Evolutionary conservation across 2,888 invertebrate genomes (phyloP).

Genomic region (Folsomia candida): DNA sequence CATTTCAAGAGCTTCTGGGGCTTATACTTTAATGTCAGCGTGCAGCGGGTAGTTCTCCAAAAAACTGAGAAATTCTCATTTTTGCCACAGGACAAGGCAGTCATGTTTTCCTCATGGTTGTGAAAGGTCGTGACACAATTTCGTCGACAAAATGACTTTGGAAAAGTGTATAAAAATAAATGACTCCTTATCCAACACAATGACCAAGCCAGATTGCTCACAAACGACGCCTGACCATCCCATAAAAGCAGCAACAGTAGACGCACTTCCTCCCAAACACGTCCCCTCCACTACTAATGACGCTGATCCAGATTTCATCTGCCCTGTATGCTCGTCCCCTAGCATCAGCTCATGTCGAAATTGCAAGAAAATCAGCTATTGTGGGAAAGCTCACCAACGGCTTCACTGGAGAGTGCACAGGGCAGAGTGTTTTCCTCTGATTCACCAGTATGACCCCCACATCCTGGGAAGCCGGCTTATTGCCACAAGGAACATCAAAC

Average conservation of each 20-base stretch:
- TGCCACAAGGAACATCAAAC: constrained; percentile 37
- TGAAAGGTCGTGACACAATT: too few relatives aligned
- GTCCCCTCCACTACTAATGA: constrained; percentile 4
- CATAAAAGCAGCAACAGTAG: not conserved
- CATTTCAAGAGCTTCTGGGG: too few relatives aligned
- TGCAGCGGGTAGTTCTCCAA: too few relatives aligned
- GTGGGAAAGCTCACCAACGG: constrained; percentile 40
- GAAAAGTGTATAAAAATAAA: too few relatives aligned
- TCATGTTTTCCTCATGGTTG: too few relatives aligned
- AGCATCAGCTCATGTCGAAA: constrained; percentile 27
- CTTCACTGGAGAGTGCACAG: constrained; percentile 43
- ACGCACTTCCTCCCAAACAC: constrained; percentile 16
- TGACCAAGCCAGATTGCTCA: too few relatives aligned
- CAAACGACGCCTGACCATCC: not conserved
- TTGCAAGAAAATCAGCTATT: constrained; percentile 32
- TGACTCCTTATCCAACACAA: too few relatives aligned
- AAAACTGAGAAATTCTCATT: too few relatives aligned
- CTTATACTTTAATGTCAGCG: too few relatives aligned
- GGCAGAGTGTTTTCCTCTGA: constrained; percentile 42
- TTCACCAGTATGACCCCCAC: constrained; percentile 20
- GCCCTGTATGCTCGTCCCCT: constrained; percentile 26
- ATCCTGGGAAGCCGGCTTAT: constrained; percentile 42
- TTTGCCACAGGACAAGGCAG: too few relatives aligned
- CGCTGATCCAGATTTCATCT: not conserved
- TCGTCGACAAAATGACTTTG: too few relatives aligned